Conservation (phyloP, 2,113 vertebrate genomes). For the Myodes glareolus region DNA sequence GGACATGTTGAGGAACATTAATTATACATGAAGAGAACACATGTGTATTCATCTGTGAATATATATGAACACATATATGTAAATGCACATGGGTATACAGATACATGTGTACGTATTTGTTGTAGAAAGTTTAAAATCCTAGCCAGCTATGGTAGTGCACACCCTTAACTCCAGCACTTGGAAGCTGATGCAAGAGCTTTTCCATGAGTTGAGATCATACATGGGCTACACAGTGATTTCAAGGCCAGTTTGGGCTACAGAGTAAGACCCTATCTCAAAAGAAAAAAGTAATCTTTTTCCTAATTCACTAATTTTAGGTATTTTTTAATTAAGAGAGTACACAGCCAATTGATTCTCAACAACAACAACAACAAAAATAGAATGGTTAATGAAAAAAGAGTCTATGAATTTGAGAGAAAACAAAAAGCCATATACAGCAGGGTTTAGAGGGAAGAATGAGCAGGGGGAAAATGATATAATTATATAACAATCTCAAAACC, state of each 20-base stretch:
- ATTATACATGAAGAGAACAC: accelerated
- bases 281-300: not conserved
- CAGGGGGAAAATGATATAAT: too few relatives aligned
- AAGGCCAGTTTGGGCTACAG: not conserved
- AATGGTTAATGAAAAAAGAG: not conserved
- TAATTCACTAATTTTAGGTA: not conserved
- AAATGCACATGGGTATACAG: accelerated
- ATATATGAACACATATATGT: accelerated
- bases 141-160: not conserved
- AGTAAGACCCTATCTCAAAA: not conserved
- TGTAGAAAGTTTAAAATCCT: not conserved
- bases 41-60: accelerated
- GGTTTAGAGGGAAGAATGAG: too few relatives aligned
- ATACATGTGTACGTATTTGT: accelerated
- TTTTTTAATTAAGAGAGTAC: not conserved
- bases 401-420: not conserved
- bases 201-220: not conserved
- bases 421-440: not conserved
- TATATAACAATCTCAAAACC: not conserved
- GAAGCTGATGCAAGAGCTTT: not conserved
- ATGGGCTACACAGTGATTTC: not conserved
- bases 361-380: not conserved
- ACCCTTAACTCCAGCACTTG: not conserved
- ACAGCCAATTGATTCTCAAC: not conserved
- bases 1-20: accelerated